These are phyloP conservation scores for Argentina silus DNA, from an alignment of 2,797 vertebrate species.

Conservation along the genomic window DNA sequence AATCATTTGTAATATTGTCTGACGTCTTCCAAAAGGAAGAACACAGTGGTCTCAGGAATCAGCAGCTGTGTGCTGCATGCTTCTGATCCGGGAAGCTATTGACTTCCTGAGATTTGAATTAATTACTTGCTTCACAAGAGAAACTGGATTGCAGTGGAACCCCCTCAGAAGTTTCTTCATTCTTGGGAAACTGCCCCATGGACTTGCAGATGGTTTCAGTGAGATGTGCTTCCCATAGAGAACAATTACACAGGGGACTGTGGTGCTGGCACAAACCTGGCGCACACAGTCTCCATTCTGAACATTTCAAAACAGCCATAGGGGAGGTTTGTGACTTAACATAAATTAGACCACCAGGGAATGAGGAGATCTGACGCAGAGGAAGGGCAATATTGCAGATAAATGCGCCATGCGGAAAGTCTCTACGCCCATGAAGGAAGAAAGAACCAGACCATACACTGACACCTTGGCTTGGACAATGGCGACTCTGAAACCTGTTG, in stretches of 20 bases:
- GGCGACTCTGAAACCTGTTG: constrained; percentile 43
- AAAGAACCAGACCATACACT: not conserved
- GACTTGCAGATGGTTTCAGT: constrained; percentile 85
- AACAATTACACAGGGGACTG: constrained; percentile 84
- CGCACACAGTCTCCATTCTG: constrained; percentile 78
- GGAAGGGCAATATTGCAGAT: constrained; percentile 77
- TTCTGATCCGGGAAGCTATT: constrained; percentile 78
- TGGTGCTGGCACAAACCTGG: constrained; percentile 77
- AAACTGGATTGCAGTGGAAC: constrained; percentile 78
- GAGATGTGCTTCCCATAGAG: constrained; percentile 83
- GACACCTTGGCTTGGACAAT: constrained; percentile 27
- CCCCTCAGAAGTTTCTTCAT: constrained; percentile 80
- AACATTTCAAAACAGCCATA: constrained; percentile 84
- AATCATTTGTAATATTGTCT: not conserved
- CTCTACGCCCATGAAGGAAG: constrained; percentile 49
- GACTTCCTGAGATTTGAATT: constrained; percentile 84
- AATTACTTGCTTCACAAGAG: constrained; percentile 84
- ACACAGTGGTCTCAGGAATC: constrained; percentile 66
- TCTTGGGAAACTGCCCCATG: constrained; percentile 83
- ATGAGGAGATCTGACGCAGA: constrained; percentile 77
- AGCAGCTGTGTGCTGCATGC: constrained; percentile 75
- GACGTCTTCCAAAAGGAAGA: constrained; percentile 69
- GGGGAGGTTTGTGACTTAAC: constrained; percentile 87
- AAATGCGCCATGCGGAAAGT: constrained; percentile 65
- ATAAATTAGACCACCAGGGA: constrained; percentile 91